Conservation (phyloP, 2,888 invertebrate genomes). For the Cheilosia variabilis region DNA sequence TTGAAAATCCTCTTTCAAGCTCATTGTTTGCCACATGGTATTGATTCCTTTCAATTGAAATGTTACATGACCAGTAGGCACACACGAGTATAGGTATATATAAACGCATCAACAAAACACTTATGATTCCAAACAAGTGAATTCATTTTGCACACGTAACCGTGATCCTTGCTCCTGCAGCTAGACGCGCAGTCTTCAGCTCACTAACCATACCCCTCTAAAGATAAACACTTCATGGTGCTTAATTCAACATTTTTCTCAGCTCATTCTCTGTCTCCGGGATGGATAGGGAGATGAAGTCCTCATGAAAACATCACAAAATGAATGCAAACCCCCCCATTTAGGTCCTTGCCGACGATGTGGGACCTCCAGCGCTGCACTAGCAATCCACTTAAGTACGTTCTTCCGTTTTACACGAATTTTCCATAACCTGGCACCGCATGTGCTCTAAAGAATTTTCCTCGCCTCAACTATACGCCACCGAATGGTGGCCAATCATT, state of each 20-base stretch:
- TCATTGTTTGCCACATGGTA: background rate
- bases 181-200: conserved; percentile 12
- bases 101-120: conserved; percentile 52
- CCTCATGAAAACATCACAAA: conserved; percentile 14
- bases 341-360: conserved; percentile 22
- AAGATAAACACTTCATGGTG: conserved; percentile 55
- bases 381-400: conserved; percentile 72
- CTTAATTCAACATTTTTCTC: conserved; percentile 17
- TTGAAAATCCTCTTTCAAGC: background rate
- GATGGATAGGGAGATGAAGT: conserved; percentile 7
- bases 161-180: conserved; percentile 43
- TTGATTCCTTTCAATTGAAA: conserved; percentile 22
- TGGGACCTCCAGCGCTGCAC: conserved; percentile 43
- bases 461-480: background rate
- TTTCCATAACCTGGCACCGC: conserved; percentile 64
- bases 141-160: conserved; percentile 58
- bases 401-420: conserved; percentile 74
- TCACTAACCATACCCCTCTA: background rate
- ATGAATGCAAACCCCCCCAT: conserved; percentile 18
- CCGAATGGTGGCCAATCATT: conserved; percentile 64
- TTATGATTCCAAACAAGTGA: conserved; percentile 60
- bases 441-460: conserved; percentile 17
- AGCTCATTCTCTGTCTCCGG: conserved; percentile 17
- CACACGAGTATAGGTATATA: no score
- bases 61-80: conserved; percentile 7